A percentile compares a stretch with the other conserved stretches of the same genome.
Evolutionary conservation across 2,888 invertebrate species (phyloP).

Genomic region (Malthinus flaveolus): DNA sequence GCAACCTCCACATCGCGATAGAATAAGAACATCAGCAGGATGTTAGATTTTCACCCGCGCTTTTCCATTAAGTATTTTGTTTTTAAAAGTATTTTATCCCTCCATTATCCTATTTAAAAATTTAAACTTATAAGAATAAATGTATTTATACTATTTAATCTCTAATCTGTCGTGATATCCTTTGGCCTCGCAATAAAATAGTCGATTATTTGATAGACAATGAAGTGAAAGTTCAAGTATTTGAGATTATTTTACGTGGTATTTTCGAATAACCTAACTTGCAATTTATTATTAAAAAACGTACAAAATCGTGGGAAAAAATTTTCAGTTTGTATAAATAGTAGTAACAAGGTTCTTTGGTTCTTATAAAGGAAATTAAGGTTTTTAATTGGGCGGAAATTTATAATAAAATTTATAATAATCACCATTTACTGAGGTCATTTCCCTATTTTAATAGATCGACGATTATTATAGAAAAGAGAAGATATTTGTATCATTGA

Average conservation of each 20-base stretch:
- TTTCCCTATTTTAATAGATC: conserved; percentile 15
- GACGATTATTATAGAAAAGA: conserved; percentile 8
- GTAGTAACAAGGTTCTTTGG: background rate
- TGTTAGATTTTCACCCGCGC: conserved; percentile 29
- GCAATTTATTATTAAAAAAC: conserved; percentile 1
- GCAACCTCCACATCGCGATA: conserved; percentile 21
- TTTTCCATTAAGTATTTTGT: conserved; percentile 14
- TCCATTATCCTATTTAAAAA: conserved; percentile 14
- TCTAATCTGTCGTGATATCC: conserved; percentile 36
- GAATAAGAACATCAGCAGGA: conserved; percentile 28
- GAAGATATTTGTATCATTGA: conserved; percentile 2
- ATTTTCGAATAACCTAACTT: conserved; percentile 9
- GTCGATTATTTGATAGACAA: conserved; percentile 33
- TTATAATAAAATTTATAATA: background rate
- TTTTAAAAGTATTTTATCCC: conserved; percentile 19
- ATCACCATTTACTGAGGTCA: conserved; percentile 13
- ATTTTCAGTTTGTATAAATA: background rate
- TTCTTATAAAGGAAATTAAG: too few species aligned
- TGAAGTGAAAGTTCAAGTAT: conserved; percentile 36
- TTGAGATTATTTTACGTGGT: conserved; percentile 19
- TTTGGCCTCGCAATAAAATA: conserved; percentile 36
- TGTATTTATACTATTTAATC: conserved; percentile 34
- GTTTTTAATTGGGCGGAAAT: too few species aligned
- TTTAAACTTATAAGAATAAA: conserved; percentile 22
- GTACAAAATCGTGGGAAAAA: background rate